Base-by-base conservation (phyloP, 2,113 vertebrate genomes). In the Forbesichthys agassizii region DNA sequence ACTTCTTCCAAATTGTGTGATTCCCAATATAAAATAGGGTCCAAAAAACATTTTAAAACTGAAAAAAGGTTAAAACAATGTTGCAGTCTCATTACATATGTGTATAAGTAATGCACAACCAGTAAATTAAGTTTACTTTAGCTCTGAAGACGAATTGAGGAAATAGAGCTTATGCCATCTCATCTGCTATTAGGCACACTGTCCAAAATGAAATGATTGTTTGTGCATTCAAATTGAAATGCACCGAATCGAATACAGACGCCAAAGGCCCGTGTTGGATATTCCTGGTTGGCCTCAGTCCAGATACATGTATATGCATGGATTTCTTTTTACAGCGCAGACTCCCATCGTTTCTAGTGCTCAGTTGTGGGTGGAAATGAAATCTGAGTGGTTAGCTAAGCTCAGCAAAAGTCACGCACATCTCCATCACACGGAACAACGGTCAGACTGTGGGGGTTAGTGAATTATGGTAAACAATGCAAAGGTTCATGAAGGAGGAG, bases 141-240 rank as follows among this genome's bases (percentile, higher is more conserved):
- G 66, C 79, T 78, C 67, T 59, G 51, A 10, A n/a, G 3, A 66
- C 6, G 36, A 63, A 74, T 42, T 72, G 66, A 42, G 71, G 63
- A 82, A 47, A 52, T 9, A 61, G 76, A 74, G 74, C 83, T 77
- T 42, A 42, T 42, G 36, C 36, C 75, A 73, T 81, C 65, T 36
- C 14, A 18, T 54, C 66, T 70, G 60, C 72, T 62, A 66, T 62
- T 68, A 82, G 52, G 61, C 62, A 60, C 77, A 77, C 61, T 73
- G 68, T 74, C 73, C 77, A 66, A 80, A 74, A 78, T 81, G 20
- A 72, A 75, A 82, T 85, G 66, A 84, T 74, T 69, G 73, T 27
- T 65, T 62, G 67, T 83, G 80, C 80, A 70, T 73, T 59, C 69
- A 84, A 80, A 85, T 69, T 62, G 63, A 74, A 66, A 16, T 53